Conservation (phyloP, 2,797 vertebrate genomes). For the Synaphobranchus kaupii region DNA sequence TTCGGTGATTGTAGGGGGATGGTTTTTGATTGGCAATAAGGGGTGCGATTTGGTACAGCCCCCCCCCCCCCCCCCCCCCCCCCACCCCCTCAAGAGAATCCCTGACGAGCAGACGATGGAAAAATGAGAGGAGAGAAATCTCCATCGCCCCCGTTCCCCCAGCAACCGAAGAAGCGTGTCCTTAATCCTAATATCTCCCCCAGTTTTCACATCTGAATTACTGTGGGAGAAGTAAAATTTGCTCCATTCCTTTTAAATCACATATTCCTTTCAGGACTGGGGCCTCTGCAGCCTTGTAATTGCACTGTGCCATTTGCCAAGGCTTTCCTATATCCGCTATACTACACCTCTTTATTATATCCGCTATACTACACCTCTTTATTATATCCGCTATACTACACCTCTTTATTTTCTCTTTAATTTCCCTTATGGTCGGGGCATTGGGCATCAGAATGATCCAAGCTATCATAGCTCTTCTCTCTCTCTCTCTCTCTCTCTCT, state of each 20-base stretch:
- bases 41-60: not conserved
- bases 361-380: not conserved
- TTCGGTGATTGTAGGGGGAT: not conserved
- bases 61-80: too few relatives aligned
- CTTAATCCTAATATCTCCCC: not conserved
- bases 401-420: not conserved
- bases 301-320: not conserved
- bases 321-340: not conserved
- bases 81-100: not conserved
- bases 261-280: not conserved
- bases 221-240: not conserved
- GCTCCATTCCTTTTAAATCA: not conserved
- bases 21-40: not conserved
- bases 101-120: not conserved
- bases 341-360: not conserved
- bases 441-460: not conserved
- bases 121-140: not conserved
- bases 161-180: not conserved
- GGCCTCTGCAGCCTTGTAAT: not conserved
- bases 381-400: not conserved
- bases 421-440: not conserved
- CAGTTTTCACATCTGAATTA: not conserved
- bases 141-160: not conserved
- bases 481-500: not conserved
- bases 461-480: conserved; percentile 2